Evolutionary conservation across 2,888 invertebrate species (phyloP).

Genomic region (Dasysyrphus tricinctus): DNA sequence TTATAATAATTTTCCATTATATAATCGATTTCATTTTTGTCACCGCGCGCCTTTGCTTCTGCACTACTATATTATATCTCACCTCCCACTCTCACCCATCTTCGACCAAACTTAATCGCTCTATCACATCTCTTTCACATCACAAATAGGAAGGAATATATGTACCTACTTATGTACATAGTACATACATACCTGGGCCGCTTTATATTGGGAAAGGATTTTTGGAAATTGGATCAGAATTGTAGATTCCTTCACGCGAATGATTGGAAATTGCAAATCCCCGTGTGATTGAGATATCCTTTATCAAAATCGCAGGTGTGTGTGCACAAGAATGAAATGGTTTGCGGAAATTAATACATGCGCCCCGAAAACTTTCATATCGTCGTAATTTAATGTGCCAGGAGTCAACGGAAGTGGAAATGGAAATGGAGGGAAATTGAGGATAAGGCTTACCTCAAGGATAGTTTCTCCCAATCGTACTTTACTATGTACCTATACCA

Average conservation of each 20-base stretch:
- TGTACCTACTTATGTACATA: too few relatives aligned
- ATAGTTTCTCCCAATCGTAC: neutral
- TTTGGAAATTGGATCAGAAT: constrained; percentile 42
- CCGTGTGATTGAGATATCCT: constrained; percentile 31
- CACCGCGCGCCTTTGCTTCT: neutral
- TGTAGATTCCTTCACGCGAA: constrained; percentile 39
- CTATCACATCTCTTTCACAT: neutral
- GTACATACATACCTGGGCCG: neutral
- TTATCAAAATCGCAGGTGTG: constrained; percentile 37
- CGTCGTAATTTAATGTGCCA: constrained; percentile 23
- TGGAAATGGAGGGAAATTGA: neutral
- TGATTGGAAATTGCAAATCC: constrained; percentile 62
- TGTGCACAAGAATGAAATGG: constrained; percentile 31
- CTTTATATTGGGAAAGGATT: constrained; percentile 15
- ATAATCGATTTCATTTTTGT: constrained; percentile 45
- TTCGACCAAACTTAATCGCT: constrained; percentile 1
- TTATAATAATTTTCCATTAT: constrained; percentile 63
- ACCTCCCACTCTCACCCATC: neutral
- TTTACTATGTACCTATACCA: neutral
- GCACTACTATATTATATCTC: too few relatives aligned
- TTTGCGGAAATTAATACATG: constrained; percentile 53
- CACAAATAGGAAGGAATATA: neutral
- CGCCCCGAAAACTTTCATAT: constrained; percentile 30
- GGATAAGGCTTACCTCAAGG: constrained; percentile 12
- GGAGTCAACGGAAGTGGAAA: constrained; percentile 1